A percentile compares a stretch with the other conserved stretches of the same genome.
phyloP scores from a whole-genome alignment of 2,113 vertebrate genomes.

The Sakesphorus luctuosus region DNA sequence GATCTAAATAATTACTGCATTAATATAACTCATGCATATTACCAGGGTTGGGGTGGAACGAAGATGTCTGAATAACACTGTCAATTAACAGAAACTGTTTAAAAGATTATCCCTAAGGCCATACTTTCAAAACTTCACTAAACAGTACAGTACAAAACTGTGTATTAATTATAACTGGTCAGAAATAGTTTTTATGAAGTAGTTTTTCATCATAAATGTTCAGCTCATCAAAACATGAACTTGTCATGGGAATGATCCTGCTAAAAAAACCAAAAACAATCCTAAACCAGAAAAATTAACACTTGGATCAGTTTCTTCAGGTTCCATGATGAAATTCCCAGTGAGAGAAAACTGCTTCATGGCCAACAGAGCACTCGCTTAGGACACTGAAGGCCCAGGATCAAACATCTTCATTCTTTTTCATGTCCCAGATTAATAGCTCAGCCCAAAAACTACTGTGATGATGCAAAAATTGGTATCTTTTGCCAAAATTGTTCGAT shows the following conservation, averaged over 20 bases:
- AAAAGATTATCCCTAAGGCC: slow-evolving; percentile 38
- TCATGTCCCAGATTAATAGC: neutral
- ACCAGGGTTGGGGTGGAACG: neutral
- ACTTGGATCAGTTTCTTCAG: neutral
- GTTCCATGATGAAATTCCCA: neutral
- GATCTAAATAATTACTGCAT: slow-evolving; percentile 58
- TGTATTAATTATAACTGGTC: slow-evolving; percentile 38
- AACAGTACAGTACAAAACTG: slow-evolving; percentile 34
- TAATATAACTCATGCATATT: slow-evolving; percentile 16
- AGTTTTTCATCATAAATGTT: neutral
- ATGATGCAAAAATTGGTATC: neutral
- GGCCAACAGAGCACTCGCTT: accelerated
- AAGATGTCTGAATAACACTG: slow-evolving; percentile 38
- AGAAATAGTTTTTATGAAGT: neutral
- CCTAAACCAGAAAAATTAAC: neutral
- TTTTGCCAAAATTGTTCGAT: neutral
- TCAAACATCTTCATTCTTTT: neutral
- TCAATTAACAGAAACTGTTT: slow-evolving; percentile 54
- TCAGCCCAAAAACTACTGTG: neutral
- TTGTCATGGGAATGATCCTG: neutral
- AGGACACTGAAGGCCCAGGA: neutral
- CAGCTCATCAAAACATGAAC: neutral
- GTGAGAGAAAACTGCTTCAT: neutral
- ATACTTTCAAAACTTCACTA: slow-evolving; percentile 26
- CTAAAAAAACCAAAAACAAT: neutral